Evolutionary conservation across 2,113 vertebrate genomes (phyloP), one percentile per base, ranked within the genome.

Genomic region (Petaurus breviceps): DNA sequence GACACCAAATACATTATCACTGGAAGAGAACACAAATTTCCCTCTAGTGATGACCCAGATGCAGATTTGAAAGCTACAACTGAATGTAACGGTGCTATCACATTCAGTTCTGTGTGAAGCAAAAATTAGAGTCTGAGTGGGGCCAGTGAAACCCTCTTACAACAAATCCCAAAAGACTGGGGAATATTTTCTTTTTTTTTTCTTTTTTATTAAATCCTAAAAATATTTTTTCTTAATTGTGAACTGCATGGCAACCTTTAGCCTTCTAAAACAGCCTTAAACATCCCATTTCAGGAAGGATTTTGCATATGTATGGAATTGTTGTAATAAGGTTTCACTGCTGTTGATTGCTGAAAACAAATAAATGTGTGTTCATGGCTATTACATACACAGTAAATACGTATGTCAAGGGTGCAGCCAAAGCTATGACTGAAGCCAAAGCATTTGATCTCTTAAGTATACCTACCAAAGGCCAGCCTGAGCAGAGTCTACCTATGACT

Each of bases 291-390:
- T 46, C 3, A 31, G 31, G 6, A 16, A 31, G 24, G 91, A 61
- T 31, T 10, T 90, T 25, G 25, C 37, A 31, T 24, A 23, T 0
- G 0, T 12, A 57, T 0, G 0, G 37, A 92, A 90, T 31, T 96
- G 96, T 94, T 77, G 92, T 55, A 84, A 28, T 1, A 24, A 92
- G 90, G 94, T 47, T 96, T 93, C 96, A 91, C 94, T 49, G 96
- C 49, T 96, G 97, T 93, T 96, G 61, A 19, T 51, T 95, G 97
- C 97, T 98, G 97, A 92, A 98, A 98, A 97, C 94, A 97, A 97
- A 97, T 31, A 8, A 43, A 90, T 90, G 90, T 43, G 94, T 97
- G 95, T 94, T 98, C 43, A 5, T 96, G 96, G 94, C 98, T 97
- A 97, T 98, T 89, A 94, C 95, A 97, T 90, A 97, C 94, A 95